Conservation (phyloP, 2,113 vertebrate genomes). For the cattle (Bos taurus) region DNA sequence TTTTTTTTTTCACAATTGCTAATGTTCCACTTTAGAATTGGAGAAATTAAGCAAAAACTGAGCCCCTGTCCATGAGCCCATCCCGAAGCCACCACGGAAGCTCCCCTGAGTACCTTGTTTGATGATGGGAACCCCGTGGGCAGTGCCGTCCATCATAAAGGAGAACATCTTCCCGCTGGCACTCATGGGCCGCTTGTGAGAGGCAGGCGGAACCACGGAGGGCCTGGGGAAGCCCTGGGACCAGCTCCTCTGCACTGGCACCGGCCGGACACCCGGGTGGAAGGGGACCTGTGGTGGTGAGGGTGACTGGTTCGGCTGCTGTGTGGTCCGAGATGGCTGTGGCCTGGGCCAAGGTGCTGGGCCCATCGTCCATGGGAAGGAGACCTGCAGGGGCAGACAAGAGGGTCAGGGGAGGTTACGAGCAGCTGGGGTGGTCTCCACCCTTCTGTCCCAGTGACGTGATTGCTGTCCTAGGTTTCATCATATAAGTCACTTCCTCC, state of each 20-base stretch:
- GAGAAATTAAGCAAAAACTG: background rate
- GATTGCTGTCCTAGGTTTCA: background rate
- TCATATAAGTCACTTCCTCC: background rate
- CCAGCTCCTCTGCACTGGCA: constrained; percentile 45
- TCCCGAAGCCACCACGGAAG: rapidly evolving
- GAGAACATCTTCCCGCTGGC: constrained; percentile 56
- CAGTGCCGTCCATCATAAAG: background rate
- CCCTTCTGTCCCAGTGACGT: background rate
- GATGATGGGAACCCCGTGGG: background rate
- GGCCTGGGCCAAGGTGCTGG: constrained; percentile 36
- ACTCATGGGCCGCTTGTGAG: constrained; percentile 9
- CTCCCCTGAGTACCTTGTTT: constrained; percentile 25
- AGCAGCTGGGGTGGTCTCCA: background rate
- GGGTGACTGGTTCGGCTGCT: background rate
- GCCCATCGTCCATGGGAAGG: constrained; percentile 23
- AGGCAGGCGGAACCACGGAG: rapidly evolving
- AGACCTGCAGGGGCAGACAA: constrained; percentile 45
- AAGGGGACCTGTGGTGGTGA: background rate
- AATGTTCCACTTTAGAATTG: background rate
- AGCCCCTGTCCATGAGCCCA: rapidly evolving
- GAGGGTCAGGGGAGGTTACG: background rate
- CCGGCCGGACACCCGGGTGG: background rate
- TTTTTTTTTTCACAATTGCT: background rate
- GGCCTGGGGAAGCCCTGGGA: constrained; percentile 42
- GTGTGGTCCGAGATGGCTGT: background rate